These are phyloP conservation scores for Eidolon helvum DNA, from an alignment of 2,113 vertebrate genomes.

Conservation along the genomic window DNA sequence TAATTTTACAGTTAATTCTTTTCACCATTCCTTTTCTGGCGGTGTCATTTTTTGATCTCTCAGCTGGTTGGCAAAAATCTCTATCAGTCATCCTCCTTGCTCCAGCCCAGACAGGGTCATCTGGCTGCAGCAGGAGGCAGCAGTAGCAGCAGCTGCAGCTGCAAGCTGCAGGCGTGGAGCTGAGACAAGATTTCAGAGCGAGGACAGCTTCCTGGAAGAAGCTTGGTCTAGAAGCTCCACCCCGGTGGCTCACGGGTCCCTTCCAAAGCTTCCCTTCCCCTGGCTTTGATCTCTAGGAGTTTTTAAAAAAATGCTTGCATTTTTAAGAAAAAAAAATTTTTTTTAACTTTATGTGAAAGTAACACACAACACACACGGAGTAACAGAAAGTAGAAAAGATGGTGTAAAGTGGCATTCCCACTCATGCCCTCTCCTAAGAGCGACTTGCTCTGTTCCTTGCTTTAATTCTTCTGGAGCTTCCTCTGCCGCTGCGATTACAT, in stretches of 20 bases:
- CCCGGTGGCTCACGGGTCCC: fast-evolving
- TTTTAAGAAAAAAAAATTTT: not conserved
- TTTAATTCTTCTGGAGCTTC: not conserved
- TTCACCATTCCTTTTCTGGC: not conserved
- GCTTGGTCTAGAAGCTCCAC: no score
- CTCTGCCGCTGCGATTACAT: not conserved
- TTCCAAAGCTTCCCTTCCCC: not conserved
- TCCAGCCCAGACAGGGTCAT: not conserved
- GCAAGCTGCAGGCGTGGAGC: not conserved
- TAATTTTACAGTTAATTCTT: constrained; percentile 51
- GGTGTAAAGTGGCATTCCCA: not conserved
- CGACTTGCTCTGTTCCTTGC: not conserved
- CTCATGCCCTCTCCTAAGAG: not conserved
- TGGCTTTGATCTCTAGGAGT: not conserved
- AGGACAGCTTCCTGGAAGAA: not conserved
- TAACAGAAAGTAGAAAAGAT: not conserved
- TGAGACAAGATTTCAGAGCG: not conserved
- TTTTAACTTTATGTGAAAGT: not conserved
- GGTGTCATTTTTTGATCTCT: not conserved
- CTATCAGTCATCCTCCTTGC: not conserved
- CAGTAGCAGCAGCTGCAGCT: not conserved
- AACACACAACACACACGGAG: not conserved
- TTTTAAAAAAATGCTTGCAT: not conserved
- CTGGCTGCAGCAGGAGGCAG: not conserved
- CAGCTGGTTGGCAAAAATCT: not conserved